Evolutionary conservation across 1,140 invertebrate genomes (phyloP).

Genomic region (Spodoptera litura): DNA sequence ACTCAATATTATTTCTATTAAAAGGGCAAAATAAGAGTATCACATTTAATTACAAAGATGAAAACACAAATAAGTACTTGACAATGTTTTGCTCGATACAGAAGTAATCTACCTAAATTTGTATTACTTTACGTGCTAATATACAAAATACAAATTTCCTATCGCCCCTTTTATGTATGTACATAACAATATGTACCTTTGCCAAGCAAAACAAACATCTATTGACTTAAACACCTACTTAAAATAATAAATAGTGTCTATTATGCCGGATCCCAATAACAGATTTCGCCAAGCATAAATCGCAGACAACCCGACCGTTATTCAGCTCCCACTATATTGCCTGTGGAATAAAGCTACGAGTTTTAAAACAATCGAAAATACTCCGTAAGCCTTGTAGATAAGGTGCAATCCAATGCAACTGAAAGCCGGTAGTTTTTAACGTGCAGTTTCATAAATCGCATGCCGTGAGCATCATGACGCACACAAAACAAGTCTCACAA

Average conservation of each 20-base stretch:
- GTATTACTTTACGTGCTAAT: too few species aligned
- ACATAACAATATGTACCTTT: not conserved
- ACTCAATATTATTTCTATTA: not conserved
- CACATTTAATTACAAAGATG: too few species aligned
- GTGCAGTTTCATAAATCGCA: constrained; percentile 57
- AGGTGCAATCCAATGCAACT: not conserved
- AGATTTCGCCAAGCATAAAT: constrained; percentile 61
- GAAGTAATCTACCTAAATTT: too few species aligned
- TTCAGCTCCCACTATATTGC: constrained; percentile 56
- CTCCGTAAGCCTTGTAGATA: constrained; percentile 29
- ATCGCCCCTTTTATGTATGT: too few species aligned
- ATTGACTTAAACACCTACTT: constrained; percentile 51
- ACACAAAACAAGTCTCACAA: constrained; percentile 55
- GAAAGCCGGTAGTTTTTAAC: constrained; percentile 50
- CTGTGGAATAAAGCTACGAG: constrained; percentile 39
- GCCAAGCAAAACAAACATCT: constrained; percentile 27
- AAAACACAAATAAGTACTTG: too few species aligned
- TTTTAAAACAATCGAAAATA: constrained; percentile 20
- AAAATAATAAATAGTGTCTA: constrained; percentile 53
- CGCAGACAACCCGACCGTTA: constrained; percentile 55
- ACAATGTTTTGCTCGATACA: too few species aligned
- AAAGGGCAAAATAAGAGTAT: too few species aligned
- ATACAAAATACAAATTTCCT: too few species aligned
- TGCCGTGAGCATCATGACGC: constrained; percentile 48
- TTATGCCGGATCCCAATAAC: constrained; percentile 57